A percentile compares a stretch with the other conserved stretches of the same genome.
Conservation (phyloP, 2,797 vertebrate species). For the Anguilla obscura region DNA sequence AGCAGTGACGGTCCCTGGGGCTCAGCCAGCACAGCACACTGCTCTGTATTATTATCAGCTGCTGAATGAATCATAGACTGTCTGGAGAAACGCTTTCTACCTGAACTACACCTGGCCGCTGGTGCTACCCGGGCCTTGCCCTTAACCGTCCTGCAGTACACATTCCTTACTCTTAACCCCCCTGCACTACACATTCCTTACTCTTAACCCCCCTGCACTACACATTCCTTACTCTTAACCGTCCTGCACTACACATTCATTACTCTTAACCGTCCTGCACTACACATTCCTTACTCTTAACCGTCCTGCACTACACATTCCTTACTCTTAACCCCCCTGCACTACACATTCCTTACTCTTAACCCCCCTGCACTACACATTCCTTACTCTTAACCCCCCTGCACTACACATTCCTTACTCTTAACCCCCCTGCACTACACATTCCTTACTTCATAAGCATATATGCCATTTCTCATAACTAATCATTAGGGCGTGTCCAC, state of each 20-base stretch:
- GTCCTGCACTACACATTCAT: not conserved
- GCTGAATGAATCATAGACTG: conserved; percentile 8
- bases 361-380: not conserved
- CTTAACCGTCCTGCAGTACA: not conserved
- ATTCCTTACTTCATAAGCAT: not conserved
- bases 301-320: not conserved
- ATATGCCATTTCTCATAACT: too few relatives aligned
- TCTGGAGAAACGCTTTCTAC: not conserved
- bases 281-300: not conserved
- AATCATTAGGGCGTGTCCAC: too few relatives aligned
- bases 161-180: not conserved
- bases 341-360: too few relatives aligned
- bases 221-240: not conserved
- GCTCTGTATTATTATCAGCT: conserved; percentile 35
- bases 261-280: not conserved
- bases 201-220: not conserved
- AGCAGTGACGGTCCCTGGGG: conserved; percentile 58
- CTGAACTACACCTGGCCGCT: not conserved
- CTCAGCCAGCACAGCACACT: conserved; percentile 53
- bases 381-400: not conserved
- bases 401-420: not conserved
- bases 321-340: not conserved
- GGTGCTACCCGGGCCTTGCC: not conserved
- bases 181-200: not conserved
- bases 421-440: not conserved